Percentiles rank a stretch among this genome's conserved stretches.
These are phyloP conservation scores for Apodemia hepburni DNA, from an alignment of 2,888 invertebrate species.

Conservation along the genomic window DNA sequence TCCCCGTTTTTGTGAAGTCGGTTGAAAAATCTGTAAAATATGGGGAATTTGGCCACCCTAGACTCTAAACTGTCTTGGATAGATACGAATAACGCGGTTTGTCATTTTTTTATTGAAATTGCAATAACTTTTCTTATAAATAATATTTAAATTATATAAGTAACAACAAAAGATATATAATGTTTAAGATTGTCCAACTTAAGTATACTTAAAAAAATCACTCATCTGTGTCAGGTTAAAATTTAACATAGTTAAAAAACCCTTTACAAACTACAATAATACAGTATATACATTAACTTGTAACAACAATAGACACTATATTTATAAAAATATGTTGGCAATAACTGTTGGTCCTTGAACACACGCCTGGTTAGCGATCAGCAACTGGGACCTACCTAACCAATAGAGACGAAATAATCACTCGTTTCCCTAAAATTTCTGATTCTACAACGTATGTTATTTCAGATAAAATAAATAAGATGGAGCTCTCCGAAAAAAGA, in stretches of 20 bases:
- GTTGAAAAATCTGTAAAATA: no score
- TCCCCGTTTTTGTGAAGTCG: no score
- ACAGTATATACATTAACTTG: slow-evolving; percentile 9
- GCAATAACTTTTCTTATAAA: no score
- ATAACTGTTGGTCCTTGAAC: neutral
- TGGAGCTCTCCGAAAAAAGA: no score
- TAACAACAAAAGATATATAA: no score
- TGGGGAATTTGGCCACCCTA: no score
- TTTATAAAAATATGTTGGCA: slow-evolving; percentile 9
- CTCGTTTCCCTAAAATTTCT: neutral
- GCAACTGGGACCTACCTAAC: neutral
- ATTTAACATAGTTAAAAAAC: neutral
- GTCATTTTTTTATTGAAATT: no score
- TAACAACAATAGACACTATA: slow-evolving; percentile 7
- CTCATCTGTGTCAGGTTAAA: neutral
- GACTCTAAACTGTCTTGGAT: no score
- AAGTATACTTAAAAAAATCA: neutral
- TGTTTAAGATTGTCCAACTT: neutral
- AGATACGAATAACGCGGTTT: no score
- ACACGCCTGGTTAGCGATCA: neutral
- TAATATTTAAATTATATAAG: no score
- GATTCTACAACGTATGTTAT: neutral
- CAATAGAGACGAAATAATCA: slow-evolving; percentile 3
- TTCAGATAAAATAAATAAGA: no score
- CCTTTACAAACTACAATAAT: neutral